These are phyloP conservation scores for Liparis tanakae DNA, from an alignment of 2,797 vertebrate genomes.

Conservation along the genomic window DNA sequence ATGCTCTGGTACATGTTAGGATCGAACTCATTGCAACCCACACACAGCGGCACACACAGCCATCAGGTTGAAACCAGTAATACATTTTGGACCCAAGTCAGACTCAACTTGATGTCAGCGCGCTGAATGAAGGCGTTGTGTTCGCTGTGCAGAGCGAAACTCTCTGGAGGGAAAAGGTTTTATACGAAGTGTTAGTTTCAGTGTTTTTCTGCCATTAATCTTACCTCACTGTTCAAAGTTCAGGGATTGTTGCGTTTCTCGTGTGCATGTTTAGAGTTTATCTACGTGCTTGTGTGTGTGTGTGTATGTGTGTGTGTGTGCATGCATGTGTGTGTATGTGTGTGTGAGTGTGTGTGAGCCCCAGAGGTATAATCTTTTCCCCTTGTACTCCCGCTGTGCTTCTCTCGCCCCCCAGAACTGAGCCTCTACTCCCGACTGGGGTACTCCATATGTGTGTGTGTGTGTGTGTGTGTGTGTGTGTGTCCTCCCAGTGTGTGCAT, in stretches of 20 bases:
- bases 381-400: slow-evolving; percentile 55
- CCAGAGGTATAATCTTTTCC: slow-evolving; percentile 65
- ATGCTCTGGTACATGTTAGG: not conserved
- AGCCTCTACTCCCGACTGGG: slow-evolving; percentile 56
- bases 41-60: not conserved
- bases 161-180: not conserved
- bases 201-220: slow-evolving; percentile 8
- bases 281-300: not conserved
- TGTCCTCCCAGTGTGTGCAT: slow-evolving; percentile 1
- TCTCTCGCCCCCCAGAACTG: slow-evolving; percentile 46
- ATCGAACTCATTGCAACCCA: not conserved
- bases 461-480: slow-evolving; percentile 1
- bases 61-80: not conserved
- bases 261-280: slow-evolving; percentile 5
- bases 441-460: slow-evolving; percentile 13
- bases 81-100: not conserved
- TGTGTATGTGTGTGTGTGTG: not conserved
- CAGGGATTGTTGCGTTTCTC: slow-evolving; percentile 18
- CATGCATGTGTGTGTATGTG: slow-evolving; percentile 1
- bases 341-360: slow-evolving; percentile 32
- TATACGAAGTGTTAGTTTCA: not conserved
- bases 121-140: not conserved
- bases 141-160: not conserved
- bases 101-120: not conserved
- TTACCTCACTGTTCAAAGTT: slow-evolving; percentile 41